Conservation (phyloP, 2,888 invertebrate species). For the Zeuzera pyrina region DNA sequence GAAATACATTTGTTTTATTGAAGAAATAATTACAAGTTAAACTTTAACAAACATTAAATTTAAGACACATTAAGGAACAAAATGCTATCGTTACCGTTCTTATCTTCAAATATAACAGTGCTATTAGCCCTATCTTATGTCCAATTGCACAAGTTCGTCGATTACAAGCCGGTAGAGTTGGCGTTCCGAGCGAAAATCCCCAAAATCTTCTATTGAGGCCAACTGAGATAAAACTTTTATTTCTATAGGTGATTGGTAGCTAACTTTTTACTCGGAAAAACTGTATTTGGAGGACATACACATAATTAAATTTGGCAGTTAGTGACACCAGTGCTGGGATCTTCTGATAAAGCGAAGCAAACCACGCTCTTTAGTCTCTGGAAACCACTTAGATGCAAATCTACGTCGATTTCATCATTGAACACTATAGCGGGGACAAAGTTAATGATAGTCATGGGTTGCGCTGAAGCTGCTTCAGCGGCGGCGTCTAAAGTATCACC, state of each 20-base stretch:
- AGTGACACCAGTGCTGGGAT: constrained; percentile 32
- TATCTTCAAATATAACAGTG: constrained; percentile 37
- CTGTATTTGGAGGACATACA: neutral
- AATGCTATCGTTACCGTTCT: constrained; percentile 18
- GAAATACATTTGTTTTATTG: neutral
- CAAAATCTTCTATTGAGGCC: constrained; percentile 22
- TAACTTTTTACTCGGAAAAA: neutral
- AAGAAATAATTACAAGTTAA: too few species aligned
- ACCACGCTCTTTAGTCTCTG: constrained; percentile 30
- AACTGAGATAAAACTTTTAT: constrained; percentile 38
- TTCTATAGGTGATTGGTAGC: constrained; percentile 22
- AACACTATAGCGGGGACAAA: constrained; percentile 49
- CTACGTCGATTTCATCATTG: constrained; percentile 29
- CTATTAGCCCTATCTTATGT: constrained; percentile 44
- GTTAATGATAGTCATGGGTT: constrained; percentile 29
- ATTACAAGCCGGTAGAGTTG: constrained; percentile 42
- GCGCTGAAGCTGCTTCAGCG: constrained; percentile 30
- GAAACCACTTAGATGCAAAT: constrained; percentile 24
- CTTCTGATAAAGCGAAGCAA: constrained; percentile 43
- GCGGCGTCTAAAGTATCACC: constrained; percentile 34
- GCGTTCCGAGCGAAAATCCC: constrained; percentile 31
- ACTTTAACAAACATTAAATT: too few species aligned
- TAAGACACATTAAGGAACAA: constrained; percentile 10
- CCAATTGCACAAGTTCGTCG: constrained; percentile 46
- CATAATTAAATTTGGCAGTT: constrained; percentile 22